Evolutionary conservation across 2,888 invertebrate species (phyloP).

Genomic region (Polymixis lichenea): DNA sequence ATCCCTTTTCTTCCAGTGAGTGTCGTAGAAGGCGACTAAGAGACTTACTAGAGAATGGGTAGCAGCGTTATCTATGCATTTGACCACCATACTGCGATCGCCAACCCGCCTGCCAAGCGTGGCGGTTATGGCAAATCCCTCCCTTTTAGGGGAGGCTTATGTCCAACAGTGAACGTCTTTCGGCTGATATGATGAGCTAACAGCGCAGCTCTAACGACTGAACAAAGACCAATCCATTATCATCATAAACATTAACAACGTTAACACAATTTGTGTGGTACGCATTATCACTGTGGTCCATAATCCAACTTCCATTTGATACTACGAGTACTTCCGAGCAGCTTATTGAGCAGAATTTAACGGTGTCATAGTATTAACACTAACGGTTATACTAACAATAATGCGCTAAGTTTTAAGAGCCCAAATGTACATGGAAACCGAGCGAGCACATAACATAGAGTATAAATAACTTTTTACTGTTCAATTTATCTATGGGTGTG

Average conservation of each 20-base stretch:
- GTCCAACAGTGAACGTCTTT: too few relatives aligned
- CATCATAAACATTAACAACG: conserved; percentile 22
- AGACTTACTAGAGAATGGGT: too few relatives aligned
- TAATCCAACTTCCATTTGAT: conserved; percentile 44
- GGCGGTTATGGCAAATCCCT: too few relatives aligned
- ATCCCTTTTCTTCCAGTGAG: too few relatives aligned
- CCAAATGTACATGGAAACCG: conserved; percentile 20
- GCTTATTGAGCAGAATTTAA: conserved; percentile 59
- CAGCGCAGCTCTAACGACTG: conserved; percentile 1
- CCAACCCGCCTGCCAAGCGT: too few relatives aligned
- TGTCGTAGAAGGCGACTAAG: too few relatives aligned
- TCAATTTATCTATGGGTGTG: conserved; percentile 12
- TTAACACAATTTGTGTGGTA: conserved; percentile 34
- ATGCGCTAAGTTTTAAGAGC: conserved; percentile 44
- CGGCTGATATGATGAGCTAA: too few relatives aligned
- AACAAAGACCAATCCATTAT: conserved; percentile 34
- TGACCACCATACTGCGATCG: too few relatives aligned
- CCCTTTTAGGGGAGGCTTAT: too few relatives aligned
- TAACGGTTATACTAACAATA: conserved; percentile 35
- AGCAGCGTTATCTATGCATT: too few relatives aligned
- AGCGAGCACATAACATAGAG: conserved; percentile 6
- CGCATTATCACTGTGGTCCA: conserved; percentile 35
- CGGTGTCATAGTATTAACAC: conserved; percentile 32
- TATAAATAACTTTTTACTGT: conserved; percentile 39
- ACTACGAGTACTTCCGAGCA: conserved; percentile 19